Percentiles rank a stretch among this genome's conserved stretches.
These are phyloP conservation scores for Falco naumanni DNA, from an alignment of 2,797 vertebrate genomes.

Conservation along the genomic window DNA sequence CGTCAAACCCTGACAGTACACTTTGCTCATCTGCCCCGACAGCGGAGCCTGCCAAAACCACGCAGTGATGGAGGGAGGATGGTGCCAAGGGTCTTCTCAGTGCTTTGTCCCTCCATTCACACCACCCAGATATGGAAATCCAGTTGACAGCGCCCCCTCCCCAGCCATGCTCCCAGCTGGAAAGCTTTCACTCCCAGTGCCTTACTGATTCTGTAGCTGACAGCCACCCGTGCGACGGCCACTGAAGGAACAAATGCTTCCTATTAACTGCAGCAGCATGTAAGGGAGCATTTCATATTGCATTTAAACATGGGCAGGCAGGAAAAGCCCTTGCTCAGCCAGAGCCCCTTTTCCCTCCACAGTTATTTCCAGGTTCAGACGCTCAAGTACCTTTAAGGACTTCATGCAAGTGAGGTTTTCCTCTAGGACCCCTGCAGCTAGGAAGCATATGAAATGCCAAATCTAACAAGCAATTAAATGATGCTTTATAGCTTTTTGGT, in stretches of 20 bases:
- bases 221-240: accelerated
- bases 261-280: too few relatives aligned
- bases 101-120: background rate
- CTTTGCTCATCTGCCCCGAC: accelerated
- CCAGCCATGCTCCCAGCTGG: background rate
- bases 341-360: background rate
- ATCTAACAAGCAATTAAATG: background rate
- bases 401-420: background rate
- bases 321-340: background rate
- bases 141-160: background rate
- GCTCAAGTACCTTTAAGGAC: background rate
- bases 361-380: background rate
- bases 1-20: background rate
- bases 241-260: background rate
- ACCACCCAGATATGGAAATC: background rate
- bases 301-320: background rate
- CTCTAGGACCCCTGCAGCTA: background rate
- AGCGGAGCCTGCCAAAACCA: background rate
- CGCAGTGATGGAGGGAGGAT: background rate
- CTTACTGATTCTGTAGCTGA: background rate
- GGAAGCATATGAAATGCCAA: accelerated
- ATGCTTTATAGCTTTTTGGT: background rate
- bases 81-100: background rate
- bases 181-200: background rate
- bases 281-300: background rate